A percentile compares a stretch with the other conserved stretches of the same genome.
Conservation (phyloP, 2,797 vertebrate species). For the Sylvia borin region DNA sequence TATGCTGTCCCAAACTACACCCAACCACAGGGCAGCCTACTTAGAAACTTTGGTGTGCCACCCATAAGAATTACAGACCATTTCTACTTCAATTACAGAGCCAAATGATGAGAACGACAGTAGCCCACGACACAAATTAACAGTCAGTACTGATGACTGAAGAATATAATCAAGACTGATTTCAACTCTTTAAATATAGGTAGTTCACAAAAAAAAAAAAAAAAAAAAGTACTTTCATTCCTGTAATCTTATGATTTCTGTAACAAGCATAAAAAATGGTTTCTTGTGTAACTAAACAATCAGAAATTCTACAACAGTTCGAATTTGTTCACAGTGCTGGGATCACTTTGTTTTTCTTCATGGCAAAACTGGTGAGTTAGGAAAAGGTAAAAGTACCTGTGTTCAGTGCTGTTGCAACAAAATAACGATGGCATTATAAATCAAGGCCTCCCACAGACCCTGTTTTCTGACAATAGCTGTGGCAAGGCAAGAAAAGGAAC, state of each 20-base stretch:
- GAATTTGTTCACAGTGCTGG: not conserved
- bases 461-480: not conserved
- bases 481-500: not conserved
- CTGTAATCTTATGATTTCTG: not conserved
- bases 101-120: not conserved
- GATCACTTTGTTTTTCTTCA: not conserved
- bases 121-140: not conserved
- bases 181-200: not conserved
- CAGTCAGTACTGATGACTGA: not conserved
- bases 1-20: not conserved
- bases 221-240: not conserved
- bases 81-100: not conserved
- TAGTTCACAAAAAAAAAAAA: not conserved
- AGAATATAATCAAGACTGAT: not conserved
- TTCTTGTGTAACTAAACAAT: not conserved
- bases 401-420: not conserved
- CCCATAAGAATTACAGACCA: not conserved
- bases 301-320: not conserved
- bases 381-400: not conserved
- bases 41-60: not conserved
- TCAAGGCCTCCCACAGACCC: not conserved
- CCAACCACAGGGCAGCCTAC: not conserved
- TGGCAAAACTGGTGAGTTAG: not conserved
- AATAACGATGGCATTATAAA: fast-evolving
- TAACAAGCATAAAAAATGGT: not conserved